These are phyloP conservation scores for Gallinago nigripennis DNA, from an alignment of 2,797 vertebrate genomes.

Conservation along the genomic window DNA sequence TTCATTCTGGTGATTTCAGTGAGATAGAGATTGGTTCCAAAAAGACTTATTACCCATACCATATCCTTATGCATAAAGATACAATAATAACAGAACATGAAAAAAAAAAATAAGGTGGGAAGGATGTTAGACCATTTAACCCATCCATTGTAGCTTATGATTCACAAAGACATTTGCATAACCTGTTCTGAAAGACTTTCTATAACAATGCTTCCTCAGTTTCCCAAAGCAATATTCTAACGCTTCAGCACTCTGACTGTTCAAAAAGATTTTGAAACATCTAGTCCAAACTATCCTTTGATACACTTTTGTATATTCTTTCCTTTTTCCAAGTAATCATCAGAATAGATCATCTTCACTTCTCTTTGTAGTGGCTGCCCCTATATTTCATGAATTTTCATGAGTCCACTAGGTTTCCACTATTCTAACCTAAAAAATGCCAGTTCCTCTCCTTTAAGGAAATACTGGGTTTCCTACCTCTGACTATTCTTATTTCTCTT, in stretches of 20 bases:
- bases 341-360: not conserved
- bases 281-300: not conserved
- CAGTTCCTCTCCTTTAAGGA: not conserved
- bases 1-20: not conserved
- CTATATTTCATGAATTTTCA: not conserved
- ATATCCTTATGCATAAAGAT: not conserved
- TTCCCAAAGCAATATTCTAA: not conserved
- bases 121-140: not conserved
- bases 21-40: not conserved
- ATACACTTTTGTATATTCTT: not conserved
- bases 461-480: rapidly evolving
- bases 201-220: not conserved
- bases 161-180: not conserved
- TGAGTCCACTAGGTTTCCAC: not conserved
- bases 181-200: not conserved
- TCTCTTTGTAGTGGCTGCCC: not conserved
- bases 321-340: not conserved
- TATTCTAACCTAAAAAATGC: not conserved
- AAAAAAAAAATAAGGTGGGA: not conserved
- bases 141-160: not conserved
- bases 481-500: not conserved
- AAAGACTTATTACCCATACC: not conserved
- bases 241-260: not conserved
- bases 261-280: not conserved
- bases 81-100: not conserved